These are phyloP conservation scores for Epirrita christyi DNA, from an alignment of 2,888 invertebrate genomes.

Conservation along the genomic window DNA sequence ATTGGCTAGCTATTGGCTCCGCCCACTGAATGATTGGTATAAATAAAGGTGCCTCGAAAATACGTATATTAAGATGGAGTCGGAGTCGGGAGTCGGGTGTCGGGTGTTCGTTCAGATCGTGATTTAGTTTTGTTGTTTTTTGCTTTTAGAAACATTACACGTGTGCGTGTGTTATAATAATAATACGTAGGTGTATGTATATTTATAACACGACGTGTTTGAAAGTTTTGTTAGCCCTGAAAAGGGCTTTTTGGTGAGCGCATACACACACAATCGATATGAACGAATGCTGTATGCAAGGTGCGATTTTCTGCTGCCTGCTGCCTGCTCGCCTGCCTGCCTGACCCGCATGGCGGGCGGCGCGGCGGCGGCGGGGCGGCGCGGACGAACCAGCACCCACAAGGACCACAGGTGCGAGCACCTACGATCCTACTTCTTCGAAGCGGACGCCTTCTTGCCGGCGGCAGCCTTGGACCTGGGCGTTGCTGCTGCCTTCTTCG, in stretches of 20 bases:
- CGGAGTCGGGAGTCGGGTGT: slow-evolving; percentile 51
- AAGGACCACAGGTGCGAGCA: not conserved
- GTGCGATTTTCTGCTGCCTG: not conserved
- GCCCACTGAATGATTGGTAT: not conserved
- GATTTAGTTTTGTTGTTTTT: not conserved
- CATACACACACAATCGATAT: not conserved
- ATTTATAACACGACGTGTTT: not conserved
- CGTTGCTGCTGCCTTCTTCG: slow-evolving; percentile 43
- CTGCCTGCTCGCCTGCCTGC: not conserved
- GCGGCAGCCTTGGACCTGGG: slow-evolving; percentile 20
- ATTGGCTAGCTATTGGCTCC: not conserved
- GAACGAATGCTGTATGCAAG: not conserved
- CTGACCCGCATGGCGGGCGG: not conserved
- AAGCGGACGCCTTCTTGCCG: slow-evolving; percentile 52
- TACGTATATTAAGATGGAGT: slow-evolving; percentile 41
- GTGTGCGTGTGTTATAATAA: too few species aligned
- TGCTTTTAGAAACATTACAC: not conserved
- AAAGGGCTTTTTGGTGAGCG: slow-evolving; percentile 53
- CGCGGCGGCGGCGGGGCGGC: not conserved
- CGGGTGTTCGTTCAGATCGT: not conserved
- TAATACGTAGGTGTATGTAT: too few species aligned
- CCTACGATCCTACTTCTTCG: slow-evolving; percentile 41
- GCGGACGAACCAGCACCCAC: not conserved
- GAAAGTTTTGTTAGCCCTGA: slow-evolving; percentile 23
- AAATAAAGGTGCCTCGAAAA: slow-evolving; percentile 7